These are phyloP conservation scores for Malurus elegans DNA, from an alignment of 2,113 vertebrate genomes.

Conservation along the genomic window DNA sequence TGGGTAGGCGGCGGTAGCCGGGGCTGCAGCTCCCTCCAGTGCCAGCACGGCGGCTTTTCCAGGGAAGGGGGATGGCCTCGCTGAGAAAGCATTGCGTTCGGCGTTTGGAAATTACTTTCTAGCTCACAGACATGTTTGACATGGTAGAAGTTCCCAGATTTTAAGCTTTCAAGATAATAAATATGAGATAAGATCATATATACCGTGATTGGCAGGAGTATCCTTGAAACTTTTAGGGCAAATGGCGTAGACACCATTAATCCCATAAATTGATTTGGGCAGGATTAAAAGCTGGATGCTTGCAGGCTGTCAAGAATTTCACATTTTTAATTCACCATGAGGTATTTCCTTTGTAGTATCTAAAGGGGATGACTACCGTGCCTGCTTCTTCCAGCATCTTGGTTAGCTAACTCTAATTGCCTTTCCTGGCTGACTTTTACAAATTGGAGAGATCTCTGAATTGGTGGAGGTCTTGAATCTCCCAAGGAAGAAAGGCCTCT, in stretches of 20 bases:
- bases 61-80: not conserved
- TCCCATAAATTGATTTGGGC: not conserved
- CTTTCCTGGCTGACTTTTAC: not conserved
- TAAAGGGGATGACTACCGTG: not conserved
- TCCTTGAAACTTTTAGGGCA: not conserved
- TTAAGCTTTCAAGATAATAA: not conserved
- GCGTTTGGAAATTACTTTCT: fast-evolving
- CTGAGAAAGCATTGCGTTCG: fast-evolving
- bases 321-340: not conserved
- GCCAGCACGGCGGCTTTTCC: not conserved
- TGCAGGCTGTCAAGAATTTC: not conserved
- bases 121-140: not conserved
- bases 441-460: not conserved
- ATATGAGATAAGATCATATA: not conserved
- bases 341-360: not conserved
- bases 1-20: not conserved
- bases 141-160: not conserved
- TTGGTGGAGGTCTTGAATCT: not conserved
- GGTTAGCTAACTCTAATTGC: not conserved
- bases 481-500: not conserved
- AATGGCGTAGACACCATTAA: not conserved
- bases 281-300: not conserved
- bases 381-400: not conserved
- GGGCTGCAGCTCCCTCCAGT: slow-evolving; percentile 54
- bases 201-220: not conserved